phyloP scores from a whole-genome alignment of 1,140 invertebrate species.

The Diabrotica undecimpunctata region DNA sequence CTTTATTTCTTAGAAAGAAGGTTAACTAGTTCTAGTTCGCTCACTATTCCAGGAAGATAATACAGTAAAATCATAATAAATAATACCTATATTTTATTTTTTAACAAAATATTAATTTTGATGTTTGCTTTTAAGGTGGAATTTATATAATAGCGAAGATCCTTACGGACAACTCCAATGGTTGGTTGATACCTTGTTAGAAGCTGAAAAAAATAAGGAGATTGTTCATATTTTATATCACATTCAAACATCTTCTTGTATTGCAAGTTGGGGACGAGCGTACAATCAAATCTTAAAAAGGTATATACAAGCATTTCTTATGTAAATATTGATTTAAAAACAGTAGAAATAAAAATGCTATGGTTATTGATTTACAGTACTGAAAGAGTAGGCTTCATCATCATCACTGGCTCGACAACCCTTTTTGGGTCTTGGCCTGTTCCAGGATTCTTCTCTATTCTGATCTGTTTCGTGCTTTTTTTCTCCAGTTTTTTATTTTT shows the following conservation, averaged over 20 bases:
- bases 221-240: conserved; percentile 82
- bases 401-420: conserved; percentile 66
- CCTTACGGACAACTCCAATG: conserved; percentile 71
- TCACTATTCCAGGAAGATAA: too few species aligned
- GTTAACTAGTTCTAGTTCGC: too few species aligned
- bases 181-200: conserved; percentile 64
- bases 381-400: conserved; percentile 52
- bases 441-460: too few species aligned
- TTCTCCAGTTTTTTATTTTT: too few species aligned
- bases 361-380: conserved; percentile 17
- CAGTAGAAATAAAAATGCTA: neutral
- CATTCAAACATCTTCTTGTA: conserved; percentile 58
- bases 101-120: neutral
- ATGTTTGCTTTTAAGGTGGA: conserved; percentile 53
- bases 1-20: too few species aligned
- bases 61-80: too few species aligned
- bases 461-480: too few species aligned
- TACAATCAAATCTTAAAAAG: conserved; percentile 56
- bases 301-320: conserved; percentile 11
- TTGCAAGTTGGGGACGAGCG: conserved; percentile 73
- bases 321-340: neutral
- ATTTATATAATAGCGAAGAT: conserved; percentile 58
- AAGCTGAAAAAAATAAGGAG: conserved; percentile 67
- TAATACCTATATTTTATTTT: too few species aligned
- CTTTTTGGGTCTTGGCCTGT: too few species aligned